These are phyloP conservation scores for Nymphalis io DNA, from an alignment of 1,140 invertebrate genomes.

Conservation along the genomic window DNA sequence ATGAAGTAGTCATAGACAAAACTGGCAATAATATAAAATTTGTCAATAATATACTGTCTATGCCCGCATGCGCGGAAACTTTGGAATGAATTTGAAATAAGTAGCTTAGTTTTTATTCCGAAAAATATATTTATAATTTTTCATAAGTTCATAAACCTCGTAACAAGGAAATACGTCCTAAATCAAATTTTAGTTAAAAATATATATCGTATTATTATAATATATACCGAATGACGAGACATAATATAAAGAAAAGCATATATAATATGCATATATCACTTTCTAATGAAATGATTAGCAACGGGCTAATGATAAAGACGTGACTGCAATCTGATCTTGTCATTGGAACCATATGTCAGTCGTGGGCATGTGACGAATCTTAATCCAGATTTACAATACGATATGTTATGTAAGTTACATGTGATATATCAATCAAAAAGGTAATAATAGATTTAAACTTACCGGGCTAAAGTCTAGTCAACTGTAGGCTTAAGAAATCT, in stretches of 20 bases:
- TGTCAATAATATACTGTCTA: no score
- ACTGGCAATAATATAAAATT: no score
- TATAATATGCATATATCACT: conserved; percentile 33
- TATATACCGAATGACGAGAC: neutral
- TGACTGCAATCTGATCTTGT: conserved; percentile 52
- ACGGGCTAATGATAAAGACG: conserved; percentile 49
- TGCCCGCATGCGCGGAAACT: no score
- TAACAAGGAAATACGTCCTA: neutral
- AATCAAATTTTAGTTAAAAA: neutral
- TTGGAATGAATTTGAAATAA: no score
- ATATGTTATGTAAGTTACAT: neutral
- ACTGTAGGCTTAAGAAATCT: no score
- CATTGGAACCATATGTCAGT: conserved; percentile 30
- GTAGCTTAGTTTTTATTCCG: no score
- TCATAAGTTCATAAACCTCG: no score
- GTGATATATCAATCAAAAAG: neutral
- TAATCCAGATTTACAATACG: conserved; percentile 11
- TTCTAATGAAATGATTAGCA: conserved; percentile 42
- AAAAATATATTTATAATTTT: no score
- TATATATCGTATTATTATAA: neutral
- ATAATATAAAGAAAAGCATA: conserved; percentile 5
- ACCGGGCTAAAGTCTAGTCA: no score
- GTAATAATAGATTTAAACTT: neutral
- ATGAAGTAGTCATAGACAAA: no score
- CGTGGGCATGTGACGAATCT: conserved; percentile 30